Conservation (phyloP, 2,888 invertebrate genomes). For the Ceraclea dissimilis region DNA sequence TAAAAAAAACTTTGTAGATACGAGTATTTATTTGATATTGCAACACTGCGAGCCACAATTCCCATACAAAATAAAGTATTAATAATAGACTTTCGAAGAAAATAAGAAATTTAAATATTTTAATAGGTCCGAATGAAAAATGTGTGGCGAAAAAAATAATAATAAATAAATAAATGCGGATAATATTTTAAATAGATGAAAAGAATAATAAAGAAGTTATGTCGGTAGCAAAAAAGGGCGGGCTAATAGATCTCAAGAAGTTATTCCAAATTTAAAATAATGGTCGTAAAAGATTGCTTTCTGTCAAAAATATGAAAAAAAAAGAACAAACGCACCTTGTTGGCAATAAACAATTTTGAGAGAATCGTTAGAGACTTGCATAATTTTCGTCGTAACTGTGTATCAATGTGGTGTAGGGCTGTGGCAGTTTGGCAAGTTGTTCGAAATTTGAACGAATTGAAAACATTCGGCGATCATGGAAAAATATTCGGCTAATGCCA, state of each 20-base stretch:
- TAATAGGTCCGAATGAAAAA: conserved; percentile 23
- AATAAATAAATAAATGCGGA: neutral
- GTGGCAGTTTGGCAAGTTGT: too few relatives aligned
- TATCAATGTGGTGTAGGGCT: too few relatives aligned
- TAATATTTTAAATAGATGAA: conserved; percentile 9
- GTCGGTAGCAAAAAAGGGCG: conserved; percentile 27
- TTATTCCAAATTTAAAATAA: neutral
- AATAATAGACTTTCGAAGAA: conserved; percentile 5
- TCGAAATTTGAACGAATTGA: too few relatives aligned
- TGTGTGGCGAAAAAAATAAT: conserved; percentile 19
- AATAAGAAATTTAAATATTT: conserved; percentile 21
- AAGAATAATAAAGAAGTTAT: conserved; percentile 11
- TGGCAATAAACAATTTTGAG: too few relatives aligned
- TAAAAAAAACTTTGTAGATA: too few relatives aligned
- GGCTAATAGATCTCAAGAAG: conserved; percentile 18
- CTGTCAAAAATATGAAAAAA: neutral
- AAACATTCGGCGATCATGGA: too few relatives aligned
- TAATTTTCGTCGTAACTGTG: too few relatives aligned
- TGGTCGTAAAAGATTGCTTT: neutral
- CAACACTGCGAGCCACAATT: too few relatives aligned
- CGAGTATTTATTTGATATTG: too few relatives aligned
- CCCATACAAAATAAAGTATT: neutral
- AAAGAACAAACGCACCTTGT: too few relatives aligned
- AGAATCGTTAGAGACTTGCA: too few relatives aligned
- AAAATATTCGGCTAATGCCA: too few relatives aligned